These are phyloP conservation scores for Axea sp. DNA, from an alignment of 2,888 invertebrate genomes.

Conservation along the genomic window DNA sequence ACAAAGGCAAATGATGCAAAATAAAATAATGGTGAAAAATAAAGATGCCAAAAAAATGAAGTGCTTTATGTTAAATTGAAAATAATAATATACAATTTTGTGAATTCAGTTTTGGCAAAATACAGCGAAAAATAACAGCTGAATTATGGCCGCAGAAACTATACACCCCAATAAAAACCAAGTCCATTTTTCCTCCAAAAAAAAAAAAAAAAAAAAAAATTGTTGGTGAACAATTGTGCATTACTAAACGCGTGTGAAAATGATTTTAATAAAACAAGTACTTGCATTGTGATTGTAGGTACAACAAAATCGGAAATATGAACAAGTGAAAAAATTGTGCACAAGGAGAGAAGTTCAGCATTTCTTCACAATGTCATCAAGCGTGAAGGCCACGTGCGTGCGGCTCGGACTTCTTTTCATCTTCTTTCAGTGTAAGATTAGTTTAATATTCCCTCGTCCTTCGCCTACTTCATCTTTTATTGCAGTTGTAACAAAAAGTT, in stretches of 20 bases:
- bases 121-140: too few relatives aligned
- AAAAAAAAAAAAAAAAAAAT: too few relatives aligned
- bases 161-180: too few relatives aligned
- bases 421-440: conserved; percentile 68
- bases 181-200: too few relatives aligned
- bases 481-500: conserved; percentile 18
- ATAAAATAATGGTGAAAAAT: too few relatives aligned
- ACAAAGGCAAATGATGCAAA: too few relatives aligned
- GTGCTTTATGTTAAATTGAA: too few relatives aligned
- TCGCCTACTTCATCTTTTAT: conserved; percentile 64
- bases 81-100: too few relatives aligned
- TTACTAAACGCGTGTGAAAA: conserved; percentile 11
- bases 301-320: conserved; percentile 37
- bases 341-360: conserved; percentile 41
- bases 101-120: too few relatives aligned
- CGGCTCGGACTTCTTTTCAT: conserved; percentile 68
- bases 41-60: too few relatives aligned
- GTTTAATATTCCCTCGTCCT: conserved; percentile 59
- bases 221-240: conserved; percentile 5
- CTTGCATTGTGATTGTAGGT: conserved; percentile 8
- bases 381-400: conserved; percentile 65
- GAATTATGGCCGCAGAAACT: too few relatives aligned
- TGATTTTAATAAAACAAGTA: conserved; percentile 1
- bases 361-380: conserved; percentile 64
- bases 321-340: conserved; percentile 36